phyloP scores from a whole-genome alignment of 2,113 vertebrate genomes.

The Peromyscus leucopus region DNA sequence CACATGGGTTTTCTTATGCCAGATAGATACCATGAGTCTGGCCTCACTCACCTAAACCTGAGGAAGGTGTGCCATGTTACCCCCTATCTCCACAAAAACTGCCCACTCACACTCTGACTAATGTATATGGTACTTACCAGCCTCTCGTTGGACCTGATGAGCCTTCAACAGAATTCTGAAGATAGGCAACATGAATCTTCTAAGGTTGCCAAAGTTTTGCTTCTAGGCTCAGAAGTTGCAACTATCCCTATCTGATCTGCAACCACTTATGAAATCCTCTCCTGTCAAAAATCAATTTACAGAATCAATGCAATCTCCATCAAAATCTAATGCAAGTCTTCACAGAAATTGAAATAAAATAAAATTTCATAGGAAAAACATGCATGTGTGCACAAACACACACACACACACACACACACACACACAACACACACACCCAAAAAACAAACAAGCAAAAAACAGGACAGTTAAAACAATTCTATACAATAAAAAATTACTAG shows the following conservation, averaged over 20 bases:
- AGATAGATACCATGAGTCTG: neutral
- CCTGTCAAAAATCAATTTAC: neutral
- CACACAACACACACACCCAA: neutral
- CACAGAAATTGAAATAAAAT: neutral
- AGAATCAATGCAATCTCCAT: neutral
- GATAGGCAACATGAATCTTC: neutral
- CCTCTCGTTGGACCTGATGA: too few species aligned
- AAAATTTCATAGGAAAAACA: neutral
- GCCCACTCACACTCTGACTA: neutral
- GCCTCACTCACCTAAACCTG: neutral
- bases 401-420: too few species aligned
- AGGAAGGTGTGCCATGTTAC: neutral
- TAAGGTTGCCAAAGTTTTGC: neutral
- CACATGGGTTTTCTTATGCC: neutral
- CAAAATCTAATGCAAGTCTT: neutral
- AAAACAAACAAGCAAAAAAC: neutral
- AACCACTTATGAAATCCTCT: neutral
- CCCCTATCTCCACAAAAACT: too few species aligned
- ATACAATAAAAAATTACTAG: neutral
- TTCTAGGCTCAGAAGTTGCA: neutral
- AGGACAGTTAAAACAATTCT: neutral
- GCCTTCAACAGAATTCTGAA: neutral
- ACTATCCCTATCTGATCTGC: neutral
- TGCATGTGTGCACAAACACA: neutral
- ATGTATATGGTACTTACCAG: neutral